phyloP scores from a whole-genome alignment of 2,797 vertebrate species.

The Crocodylus rhombifer region DNA sequence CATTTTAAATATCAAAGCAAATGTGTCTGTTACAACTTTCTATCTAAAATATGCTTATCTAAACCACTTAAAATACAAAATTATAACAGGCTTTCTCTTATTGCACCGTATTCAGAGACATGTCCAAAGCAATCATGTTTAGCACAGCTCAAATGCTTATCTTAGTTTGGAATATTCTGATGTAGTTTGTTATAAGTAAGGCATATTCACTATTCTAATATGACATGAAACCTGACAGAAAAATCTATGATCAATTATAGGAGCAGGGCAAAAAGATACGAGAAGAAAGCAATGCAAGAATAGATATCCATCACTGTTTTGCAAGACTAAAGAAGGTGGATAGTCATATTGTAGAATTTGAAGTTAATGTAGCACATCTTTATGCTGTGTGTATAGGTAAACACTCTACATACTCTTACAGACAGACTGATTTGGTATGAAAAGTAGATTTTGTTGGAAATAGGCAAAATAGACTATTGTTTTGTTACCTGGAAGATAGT shows the following conservation, averaged over 20 bases:
- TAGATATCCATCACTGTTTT: slow-evolving; percentile 70
- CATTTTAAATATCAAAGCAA: not conserved
- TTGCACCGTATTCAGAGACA: slow-evolving; percentile 12
- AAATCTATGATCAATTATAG: slow-evolving; percentile 79
- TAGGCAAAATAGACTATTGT: slow-evolving; percentile 46
- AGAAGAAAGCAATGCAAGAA: slow-evolving; percentile 58
- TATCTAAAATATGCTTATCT: not conserved
- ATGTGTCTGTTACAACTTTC: not conserved
- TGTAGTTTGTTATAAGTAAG: slow-evolving; percentile 82
- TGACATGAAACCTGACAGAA: slow-evolving; percentile 82
- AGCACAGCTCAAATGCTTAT: slow-evolving; percentile 77
- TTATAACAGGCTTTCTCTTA: not conserved
- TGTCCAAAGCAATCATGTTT: slow-evolving; percentile 79
- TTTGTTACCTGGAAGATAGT: slow-evolving; percentile 18
- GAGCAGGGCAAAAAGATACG: slow-evolving; percentile 64
- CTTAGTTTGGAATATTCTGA: slow-evolving; percentile 81
- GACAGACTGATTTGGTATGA: slow-evolving; percentile 41
- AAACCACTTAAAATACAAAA: not conserved
- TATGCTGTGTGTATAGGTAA: slow-evolving; percentile 35
- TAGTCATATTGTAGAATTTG: slow-evolving; percentile 38
- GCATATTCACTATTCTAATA: slow-evolving; percentile 80
- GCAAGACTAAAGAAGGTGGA: slow-evolving; percentile 31
- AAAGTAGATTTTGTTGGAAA: slow-evolving; percentile 50
- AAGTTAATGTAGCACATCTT: slow-evolving; percentile 61
- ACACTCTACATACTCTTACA: slow-evolving; percentile 40